Evolutionary conservation across 2,888 invertebrate genomes (phyloP).

Genomic region (Melangyna quadrimaculata): DNA sequence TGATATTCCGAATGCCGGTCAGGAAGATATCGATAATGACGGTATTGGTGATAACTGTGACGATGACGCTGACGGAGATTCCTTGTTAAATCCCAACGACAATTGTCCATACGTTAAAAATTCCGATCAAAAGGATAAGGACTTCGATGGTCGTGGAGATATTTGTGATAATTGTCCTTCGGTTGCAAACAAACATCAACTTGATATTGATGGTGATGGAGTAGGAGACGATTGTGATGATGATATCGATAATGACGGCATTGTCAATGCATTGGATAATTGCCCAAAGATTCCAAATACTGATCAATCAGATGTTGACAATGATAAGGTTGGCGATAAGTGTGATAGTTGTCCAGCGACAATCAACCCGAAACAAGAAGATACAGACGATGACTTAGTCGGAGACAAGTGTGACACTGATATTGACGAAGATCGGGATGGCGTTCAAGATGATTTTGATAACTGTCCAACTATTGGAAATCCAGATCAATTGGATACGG

Average conservation of each 20-base stretch:
- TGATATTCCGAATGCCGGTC: slow-evolving; percentile 93
- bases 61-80: slow-evolving; percentile 95
- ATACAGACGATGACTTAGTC: slow-evolving; percentile 90
- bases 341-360: slow-evolving; percentile 93
- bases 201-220: slow-evolving; percentile 92
- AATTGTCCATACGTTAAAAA: slow-evolving; percentile 92
- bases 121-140: slow-evolving; percentile 90
- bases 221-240: slow-evolving; percentile 93
- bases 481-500: slow-evolving; percentile 93
- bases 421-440: slow-evolving; percentile 90
- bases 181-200: slow-evolving; percentile 89
- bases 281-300: slow-evolving; percentile 88
- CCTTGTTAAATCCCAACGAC: slow-evolving; percentile 83
- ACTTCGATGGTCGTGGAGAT: slow-evolving; percentile 86
- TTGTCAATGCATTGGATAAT: slow-evolving; percentile 88
- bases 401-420: slow-evolving; percentile 96
- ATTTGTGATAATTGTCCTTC: slow-evolving; percentile 96
- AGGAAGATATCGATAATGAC: slow-evolving; percentile 94
- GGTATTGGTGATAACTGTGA: slow-evolving; percentile 94
- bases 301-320: slow-evolving; percentile 91
- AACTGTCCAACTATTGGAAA: slow-evolving; percentile 94
- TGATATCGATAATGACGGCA: slow-evolving; percentile 95
- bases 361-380: slow-evolving; percentile 90
- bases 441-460: slow-evolving; percentile 92
- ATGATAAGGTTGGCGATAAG: slow-evolving; percentile 92